Evolutionary conservation across 53 echinoderm and acorn worm species (phyloP).

Genomic region (Luidia sarsii): DNA sequence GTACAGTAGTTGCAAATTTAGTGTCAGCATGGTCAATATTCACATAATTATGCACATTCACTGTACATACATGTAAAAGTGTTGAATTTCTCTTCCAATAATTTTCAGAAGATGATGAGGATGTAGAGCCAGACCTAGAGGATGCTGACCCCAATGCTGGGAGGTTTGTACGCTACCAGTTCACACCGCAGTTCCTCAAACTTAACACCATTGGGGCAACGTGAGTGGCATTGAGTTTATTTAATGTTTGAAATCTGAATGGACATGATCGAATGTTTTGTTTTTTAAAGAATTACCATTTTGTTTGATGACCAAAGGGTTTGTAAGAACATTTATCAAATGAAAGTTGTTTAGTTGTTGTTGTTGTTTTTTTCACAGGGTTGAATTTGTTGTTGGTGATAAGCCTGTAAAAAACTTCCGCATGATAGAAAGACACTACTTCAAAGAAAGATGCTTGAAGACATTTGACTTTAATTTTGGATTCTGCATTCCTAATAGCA

Average conservation of each 20-base stretch:
- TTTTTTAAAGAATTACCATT: background rate
- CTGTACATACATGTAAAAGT: too few species aligned
- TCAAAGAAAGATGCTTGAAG: constrained; percentile 88
- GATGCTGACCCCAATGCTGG: constrained; percentile 97
- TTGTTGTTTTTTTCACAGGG: constrained; percentile 65
- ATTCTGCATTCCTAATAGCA: constrained; percentile 99
- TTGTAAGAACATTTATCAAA: too few species aligned
- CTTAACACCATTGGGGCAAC: constrained; percentile 96
- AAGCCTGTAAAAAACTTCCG: constrained; percentile 96
- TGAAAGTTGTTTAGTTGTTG: background rate
- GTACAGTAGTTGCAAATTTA: background rate
- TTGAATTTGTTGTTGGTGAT: constrained; percentile 96
- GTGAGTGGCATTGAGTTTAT: constrained; percentile 62
- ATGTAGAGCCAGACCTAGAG: constrained; percentile 87
- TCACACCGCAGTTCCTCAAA: constrained; percentile 98
- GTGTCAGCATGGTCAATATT: too few species aligned
- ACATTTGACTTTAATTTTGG: constrained; percentile 99
- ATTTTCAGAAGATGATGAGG: constrained; percentile 90
- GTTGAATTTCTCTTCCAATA: too few species aligned
- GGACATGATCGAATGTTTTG: too few species aligned
- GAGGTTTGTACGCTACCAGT: constrained; percentile 96
- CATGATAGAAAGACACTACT: constrained; percentile 99
- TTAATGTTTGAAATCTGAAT: background rate
- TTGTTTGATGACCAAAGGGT: too few species aligned
- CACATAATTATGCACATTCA: background rate